Base-by-base conservation (phyloP, 1,140 invertebrate genomes). In the Micrasema minimum region DNA sequence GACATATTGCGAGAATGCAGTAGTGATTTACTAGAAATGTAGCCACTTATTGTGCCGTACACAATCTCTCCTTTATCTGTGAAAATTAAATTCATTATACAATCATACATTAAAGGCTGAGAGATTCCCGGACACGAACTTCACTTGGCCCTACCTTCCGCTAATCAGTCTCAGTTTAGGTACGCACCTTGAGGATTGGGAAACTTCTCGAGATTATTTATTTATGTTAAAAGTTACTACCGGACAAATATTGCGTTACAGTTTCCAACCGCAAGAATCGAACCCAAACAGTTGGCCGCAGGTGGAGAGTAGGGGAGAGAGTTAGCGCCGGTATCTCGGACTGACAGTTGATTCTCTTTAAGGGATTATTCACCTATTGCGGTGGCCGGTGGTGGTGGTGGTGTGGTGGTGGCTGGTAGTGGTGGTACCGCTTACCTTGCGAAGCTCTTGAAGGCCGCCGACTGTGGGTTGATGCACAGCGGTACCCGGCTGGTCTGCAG, bases 401-500 rank as follows among this genome's bases (percentile, higher is more conserved):
- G 62, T 77, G 62, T 38, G 23, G 79, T 79, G 79, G 74, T 75
- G 79, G 76, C 76, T 76, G 78, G 80, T 70, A 43, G 41, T 62
- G 67, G 64, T 59, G 65, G 69, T 43, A 45, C 73, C 78, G 85
- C 92, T 95, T 93, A 98, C 95, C 95, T 98, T 87, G 96, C 94
- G 90, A 99, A 99, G 88, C 94, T 98, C 87, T 98, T 99, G 88
- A 98, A 99, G 80, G 97, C 95, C 80, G 97, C 96, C 77, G 96
- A 98, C 86, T 98, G 96, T 73, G 97, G 98, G 88, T 99, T 99
- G 86, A 99, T 98, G 88, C 97, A 99, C 64, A 99, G 88, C 75
- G 98, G 97, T 70, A 99, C 96, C 70, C 95, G 90, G 79, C 92
- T 93, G 77, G 93, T 94, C 81, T 94, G 94, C 80, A 98, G 89